Evolutionary conservation across 2,113 vertebrate genomes (phyloP).

Genomic region (Cololabis saira): DNA sequence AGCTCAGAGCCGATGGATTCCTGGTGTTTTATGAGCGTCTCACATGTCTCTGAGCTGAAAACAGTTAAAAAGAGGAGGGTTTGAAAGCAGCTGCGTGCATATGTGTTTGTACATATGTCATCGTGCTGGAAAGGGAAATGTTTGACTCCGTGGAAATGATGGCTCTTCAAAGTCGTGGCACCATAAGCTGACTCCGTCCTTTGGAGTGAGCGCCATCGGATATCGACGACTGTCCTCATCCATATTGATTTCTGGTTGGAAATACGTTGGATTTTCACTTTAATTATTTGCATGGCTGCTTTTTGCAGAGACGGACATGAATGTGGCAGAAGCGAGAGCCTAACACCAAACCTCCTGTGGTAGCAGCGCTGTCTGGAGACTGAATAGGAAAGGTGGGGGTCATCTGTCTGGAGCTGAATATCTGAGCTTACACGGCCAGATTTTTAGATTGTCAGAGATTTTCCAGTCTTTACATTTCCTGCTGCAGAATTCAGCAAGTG

Average conservation of each 20-base stretch:
- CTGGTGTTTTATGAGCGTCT: too few relatives aligned
- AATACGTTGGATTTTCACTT: conserved; percentile 64
- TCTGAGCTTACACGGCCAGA: background rate
- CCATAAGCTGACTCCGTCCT: conserved; percentile 56
- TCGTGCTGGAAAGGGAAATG: background rate
- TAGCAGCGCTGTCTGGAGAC: conserved; percentile 12
- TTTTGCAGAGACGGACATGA: conserved; percentile 60
- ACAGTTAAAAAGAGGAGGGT: too few relatives aligned
- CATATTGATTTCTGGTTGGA: conserved; percentile 68
- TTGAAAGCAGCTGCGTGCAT: background rate
- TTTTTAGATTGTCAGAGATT: background rate
- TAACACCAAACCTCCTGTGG: conserved; percentile 26
- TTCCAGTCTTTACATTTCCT: background rate
- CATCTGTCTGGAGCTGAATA: conserved; percentile 5
- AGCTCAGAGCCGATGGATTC: too few relatives aligned
- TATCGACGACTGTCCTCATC: conserved; percentile 62
- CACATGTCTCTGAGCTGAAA: too few relatives aligned
- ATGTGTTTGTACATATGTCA: too few relatives aligned
- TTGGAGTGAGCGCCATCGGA: conserved; percentile 42
- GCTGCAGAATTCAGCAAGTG: background rate
- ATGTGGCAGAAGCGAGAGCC: conserved; percentile 52
- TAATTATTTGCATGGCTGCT: conserved; percentile 77
- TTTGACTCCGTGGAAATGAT: background rate
- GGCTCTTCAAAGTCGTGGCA: conserved; percentile 5
- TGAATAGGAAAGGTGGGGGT: background rate